Percentiles rank a stretch among this genome's conserved stretches.
phyloP scores from a whole-genome alignment of 2,113 vertebrate species.

The Pelodiscus sinensis region DNA sequence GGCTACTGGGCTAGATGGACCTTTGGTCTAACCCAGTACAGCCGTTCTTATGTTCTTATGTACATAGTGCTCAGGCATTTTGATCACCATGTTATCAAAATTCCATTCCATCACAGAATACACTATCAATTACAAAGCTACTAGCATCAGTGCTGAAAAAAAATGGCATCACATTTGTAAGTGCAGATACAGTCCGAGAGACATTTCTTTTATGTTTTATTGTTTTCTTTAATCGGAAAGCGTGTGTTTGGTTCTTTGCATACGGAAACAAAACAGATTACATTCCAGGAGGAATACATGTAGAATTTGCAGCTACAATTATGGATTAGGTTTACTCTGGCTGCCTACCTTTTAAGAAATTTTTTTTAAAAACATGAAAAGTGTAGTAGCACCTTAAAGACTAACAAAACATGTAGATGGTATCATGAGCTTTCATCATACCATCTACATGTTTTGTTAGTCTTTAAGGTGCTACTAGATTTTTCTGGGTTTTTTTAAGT shows the following conservation, averaged over 20 bases:
- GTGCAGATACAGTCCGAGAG: slow-evolving; percentile 10
- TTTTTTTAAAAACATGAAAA: too few relatives aligned
- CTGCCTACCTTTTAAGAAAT: slow-evolving; percentile 46
- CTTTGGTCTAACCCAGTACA: too few relatives aligned
- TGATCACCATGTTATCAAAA: slow-evolving; percentile 4
- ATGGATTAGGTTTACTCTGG: slow-evolving; percentile 51
- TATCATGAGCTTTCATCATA: too few relatives aligned
- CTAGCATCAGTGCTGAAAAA: slow-evolving; percentile 29
- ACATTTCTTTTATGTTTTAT: slow-evolving; percentile 29
- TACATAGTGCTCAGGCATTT: slow-evolving; percentile 27
- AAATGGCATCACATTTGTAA: slow-evolving; percentile 10
- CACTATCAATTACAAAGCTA: background rate
- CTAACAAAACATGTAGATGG: too few relatives aligned
- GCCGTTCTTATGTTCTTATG: too few relatives aligned
- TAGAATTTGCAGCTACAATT: slow-evolving; percentile 43
- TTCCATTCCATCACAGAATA: background rate
- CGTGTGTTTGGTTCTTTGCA: background rate
- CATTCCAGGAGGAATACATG: slow-evolving; percentile 43
- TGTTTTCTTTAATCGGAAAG: slow-evolving; percentile 53
- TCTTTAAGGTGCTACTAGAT: too few relatives aligned
- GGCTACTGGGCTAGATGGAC: too few relatives aligned
- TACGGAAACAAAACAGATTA: slow-evolving; percentile 39
- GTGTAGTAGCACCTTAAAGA: too few relatives aligned
- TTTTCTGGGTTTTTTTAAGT: too few relatives aligned
- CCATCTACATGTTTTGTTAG: too few relatives aligned